Base-by-base conservation (phyloP, 2,113 vertebrate species). In the Apodemus speciosus region DNA sequence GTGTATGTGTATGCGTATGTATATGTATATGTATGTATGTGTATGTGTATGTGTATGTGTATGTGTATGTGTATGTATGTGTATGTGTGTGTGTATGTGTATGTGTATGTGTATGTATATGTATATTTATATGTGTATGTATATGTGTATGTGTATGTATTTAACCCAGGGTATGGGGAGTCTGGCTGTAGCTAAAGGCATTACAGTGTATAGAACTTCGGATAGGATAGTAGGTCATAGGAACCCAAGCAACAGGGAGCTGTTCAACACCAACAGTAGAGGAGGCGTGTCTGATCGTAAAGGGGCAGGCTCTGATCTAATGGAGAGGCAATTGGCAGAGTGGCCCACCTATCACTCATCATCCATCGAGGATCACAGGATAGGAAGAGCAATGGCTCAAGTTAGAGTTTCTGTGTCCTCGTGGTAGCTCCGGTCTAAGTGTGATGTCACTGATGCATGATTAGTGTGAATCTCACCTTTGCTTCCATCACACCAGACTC, bases 401-500 rank as follows among this genome's bases (percentile, higher is more conserved):
- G 83, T 40, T 73, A 68, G 18, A 69, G 32, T 1, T 35, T 69
- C 53, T 43, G 0, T n/a, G 76, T 8, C 18, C 40, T 0, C 3
- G 0, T 62, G 71, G 21, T 0, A 6, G 46, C 43, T 30, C 30
- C n/a, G 1, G 40, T 71, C 38, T 35, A 23, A 43, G 1, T 30
- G 53, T 1, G 3, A 27, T 38, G 20, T 3, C 66, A 58, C 9
- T 4, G 21, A 32, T 51, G 15, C 4, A 3, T 27, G 8, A 4
- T 1, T 9, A 6, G 35, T n/a, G 16, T 3, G 91, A 1, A 27
- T 89, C 71, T 90, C 2, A 0, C 20, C 1, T 21, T 69, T 38
- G 6, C 40, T 21, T 0, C 15, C 49, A 2, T 23, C 15, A n/a
- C 62, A 89, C 1, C 93, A 99, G 98, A 88, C 98, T 99, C n/a